Base-by-base conservation (phyloP, 1,140 invertebrate species). In the Pararge aegeria region DNA sequence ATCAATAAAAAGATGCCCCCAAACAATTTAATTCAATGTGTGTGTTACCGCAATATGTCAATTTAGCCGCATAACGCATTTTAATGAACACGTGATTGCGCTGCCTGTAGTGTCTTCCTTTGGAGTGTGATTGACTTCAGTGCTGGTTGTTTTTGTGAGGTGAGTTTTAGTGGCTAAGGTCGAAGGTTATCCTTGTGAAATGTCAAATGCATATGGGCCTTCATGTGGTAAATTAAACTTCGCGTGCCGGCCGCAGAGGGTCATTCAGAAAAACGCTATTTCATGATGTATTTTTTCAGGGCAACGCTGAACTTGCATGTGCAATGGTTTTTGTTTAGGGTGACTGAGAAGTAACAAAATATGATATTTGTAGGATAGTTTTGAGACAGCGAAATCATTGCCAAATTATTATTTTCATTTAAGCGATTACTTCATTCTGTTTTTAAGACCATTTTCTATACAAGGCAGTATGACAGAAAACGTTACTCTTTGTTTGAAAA, bases 111-210 rank as follows among this genome's bases (percentile, higher is more conserved):
- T 83, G 84, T 86, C 83, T 87, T 89, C 83, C 82, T 66, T 68
- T 78, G 73, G 74, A 73, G 61, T 69, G 71, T 73, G 75, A 73
- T 70, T 78, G 78, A 74, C 73, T 75, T 59, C 66, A 68, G 73
- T 77, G 71, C 69, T 74, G 73, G 55, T 83, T 88, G 80, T 86
- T 89, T 83, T 85, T 78, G 78, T 82, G 66, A 83, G 83, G 85
- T 87, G 70, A 87, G 83, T 85, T 57, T 16, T 64, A 63, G 50
- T 65, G 79, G 68, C 66, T 76, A 81, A 83, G 76, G 80, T 78
- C 76, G 73, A 62, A 72, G 67, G 58, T 78, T 77, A 73, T 61
- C 78, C 81, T 82, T 85, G 80, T 53, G 64, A 64, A 67, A 67
- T 73, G 74, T 54, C 70, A 71, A 67, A 48, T 59, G 50, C 64